phyloP scores from a whole-genome alignment of 2,113 vertebrate genomes.

The Protobothrops flavoviridis region DNA sequence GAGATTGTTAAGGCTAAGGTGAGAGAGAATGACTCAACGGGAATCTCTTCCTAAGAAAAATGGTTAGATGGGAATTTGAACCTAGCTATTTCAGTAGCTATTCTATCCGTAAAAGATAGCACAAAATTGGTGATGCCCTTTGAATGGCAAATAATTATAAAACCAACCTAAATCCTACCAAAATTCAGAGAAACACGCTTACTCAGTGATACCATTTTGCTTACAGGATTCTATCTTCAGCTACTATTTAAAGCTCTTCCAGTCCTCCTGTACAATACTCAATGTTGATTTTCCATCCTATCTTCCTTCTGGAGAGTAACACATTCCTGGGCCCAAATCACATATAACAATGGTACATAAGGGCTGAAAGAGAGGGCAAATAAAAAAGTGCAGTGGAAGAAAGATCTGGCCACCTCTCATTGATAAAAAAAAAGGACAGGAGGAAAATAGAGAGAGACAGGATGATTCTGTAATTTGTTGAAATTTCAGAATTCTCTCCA shows the following conservation, averaged over 20 bases:
- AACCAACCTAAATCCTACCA: not conserved
- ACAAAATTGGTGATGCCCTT: not conserved
- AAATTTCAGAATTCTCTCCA: not conserved
- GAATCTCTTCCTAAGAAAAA: not conserved
- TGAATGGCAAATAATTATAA: not conserved
- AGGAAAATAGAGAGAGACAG: not conserved
- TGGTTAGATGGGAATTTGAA: not conserved
- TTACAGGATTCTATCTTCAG: not conserved
- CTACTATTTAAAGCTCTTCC: not conserved
- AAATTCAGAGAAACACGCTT: not conserved
- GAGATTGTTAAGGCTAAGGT: not conserved
- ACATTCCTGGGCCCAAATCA: not conserved
- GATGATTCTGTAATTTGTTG: not conserved
- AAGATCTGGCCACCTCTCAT: not conserved
- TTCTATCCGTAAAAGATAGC: not conserved
- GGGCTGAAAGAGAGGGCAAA: not conserved
- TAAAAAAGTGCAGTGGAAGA: not conserved
- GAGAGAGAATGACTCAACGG: not conserved
- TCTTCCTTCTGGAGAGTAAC: not conserved
- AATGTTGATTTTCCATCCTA: not conserved
- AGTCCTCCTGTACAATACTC: not conserved
- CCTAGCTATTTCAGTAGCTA: not conserved
- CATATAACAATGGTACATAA: not conserved
- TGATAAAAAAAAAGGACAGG: not conserved
- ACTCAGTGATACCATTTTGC: not conserved